phyloP scores from a whole-genome alignment of 2,888 invertebrate species.

The Thymelicus sylvestris region DNA sequence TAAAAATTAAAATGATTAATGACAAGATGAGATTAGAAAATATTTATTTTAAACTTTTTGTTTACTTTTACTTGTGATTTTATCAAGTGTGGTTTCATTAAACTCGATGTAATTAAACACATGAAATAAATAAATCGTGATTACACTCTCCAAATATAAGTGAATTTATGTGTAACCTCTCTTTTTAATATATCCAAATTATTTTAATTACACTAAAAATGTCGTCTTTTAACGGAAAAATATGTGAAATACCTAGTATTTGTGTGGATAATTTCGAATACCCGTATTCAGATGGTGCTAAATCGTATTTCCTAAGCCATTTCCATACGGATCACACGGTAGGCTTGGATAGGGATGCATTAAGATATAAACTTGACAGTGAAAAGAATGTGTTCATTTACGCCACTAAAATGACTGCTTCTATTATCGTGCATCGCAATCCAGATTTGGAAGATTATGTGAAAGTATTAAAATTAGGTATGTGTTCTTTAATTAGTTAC shows the following conservation, averaged over 20 bases:
- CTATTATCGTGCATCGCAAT: slow-evolving; percentile 51
- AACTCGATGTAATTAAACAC: too few relatives aligned
- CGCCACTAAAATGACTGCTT: slow-evolving; percentile 54
- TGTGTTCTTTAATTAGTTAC: slow-evolving; percentile 34
- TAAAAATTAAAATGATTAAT: too few relatives aligned
- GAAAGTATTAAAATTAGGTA: slow-evolving; percentile 55
- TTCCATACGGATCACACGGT: slow-evolving; percentile 87
- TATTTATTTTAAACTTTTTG: too few relatives aligned
- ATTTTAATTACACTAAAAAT: too few relatives aligned
- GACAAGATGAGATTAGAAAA: too few relatives aligned
- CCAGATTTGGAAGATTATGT: slow-evolving; percentile 47
- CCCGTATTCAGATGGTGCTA: slow-evolving; percentile 67
- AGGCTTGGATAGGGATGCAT: slow-evolving; percentile 67
- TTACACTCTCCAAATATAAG: too few relatives aligned
- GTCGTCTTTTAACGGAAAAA: slow-evolving; percentile 85
- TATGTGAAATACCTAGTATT: slow-evolving; percentile 86
- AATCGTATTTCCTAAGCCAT: slow-evolving; percentile 87
- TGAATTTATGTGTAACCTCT: too few relatives aligned
- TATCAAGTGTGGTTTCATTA: too few relatives aligned
- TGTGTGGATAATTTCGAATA: slow-evolving; percentile 85
- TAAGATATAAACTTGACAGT: slow-evolving; percentile 41
- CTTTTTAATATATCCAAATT: too few relatives aligned
- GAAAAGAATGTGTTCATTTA: slow-evolving; percentile 53
- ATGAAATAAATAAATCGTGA: too few relatives aligned
- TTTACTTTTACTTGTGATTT: too few relatives aligned